Percentiles rank a stretch among this genome's conserved stretches.
These are phyloP conservation scores for Sussaba pulchella DNA, from an alignment of 2,888 invertebrate genomes.

Conservation along the genomic window DNA sequence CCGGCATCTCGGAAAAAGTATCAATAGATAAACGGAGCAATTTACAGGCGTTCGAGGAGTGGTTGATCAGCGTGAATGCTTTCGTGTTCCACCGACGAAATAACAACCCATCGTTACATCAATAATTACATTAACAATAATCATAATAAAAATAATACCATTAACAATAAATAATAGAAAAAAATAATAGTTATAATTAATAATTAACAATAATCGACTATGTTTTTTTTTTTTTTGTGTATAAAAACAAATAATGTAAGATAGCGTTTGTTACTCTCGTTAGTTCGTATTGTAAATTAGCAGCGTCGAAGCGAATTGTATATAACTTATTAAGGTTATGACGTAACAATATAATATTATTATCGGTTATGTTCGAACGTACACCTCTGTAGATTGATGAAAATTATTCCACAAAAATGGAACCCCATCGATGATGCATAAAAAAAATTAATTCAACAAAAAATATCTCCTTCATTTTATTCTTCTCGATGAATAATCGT, in stretches of 20 bases:
- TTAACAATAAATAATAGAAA: conserved; percentile 40
- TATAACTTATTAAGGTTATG: conserved; percentile 72
- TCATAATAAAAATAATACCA: conserved; percentile 33
- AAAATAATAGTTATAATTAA: conserved; percentile 25
- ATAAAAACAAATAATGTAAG: conserved; percentile 76
- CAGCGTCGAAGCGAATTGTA: conserved; percentile 72
- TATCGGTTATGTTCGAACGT: conserved; percentile 74
- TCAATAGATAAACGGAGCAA: conserved; percentile 54
- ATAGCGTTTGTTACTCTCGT: conserved; percentile 83
- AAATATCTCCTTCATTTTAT: too few relatives aligned
- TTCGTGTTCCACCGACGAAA: conserved; percentile 4
- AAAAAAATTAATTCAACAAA: conserved; percentile 44
- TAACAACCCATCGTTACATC: conserved; percentile 31
- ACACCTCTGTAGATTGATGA: conserved; percentile 63
- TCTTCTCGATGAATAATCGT: neutral
- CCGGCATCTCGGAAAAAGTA: conserved; percentile 40
- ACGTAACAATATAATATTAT: conserved; percentile 65
- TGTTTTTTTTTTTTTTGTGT: conserved; percentile 61
- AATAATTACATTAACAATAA: conserved; percentile 40
- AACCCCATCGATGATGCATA: conserved; percentile 12
- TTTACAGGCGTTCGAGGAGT: conserved; percentile 25
- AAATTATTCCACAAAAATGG: conserved; percentile 45
- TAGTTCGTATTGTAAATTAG: conserved; percentile 82
- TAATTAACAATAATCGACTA: conserved; percentile 36
- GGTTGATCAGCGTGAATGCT: neutral